phyloP scores from a whole-genome alignment of 2,113 vertebrate species.

The Balaeniceps rex region DNA sequence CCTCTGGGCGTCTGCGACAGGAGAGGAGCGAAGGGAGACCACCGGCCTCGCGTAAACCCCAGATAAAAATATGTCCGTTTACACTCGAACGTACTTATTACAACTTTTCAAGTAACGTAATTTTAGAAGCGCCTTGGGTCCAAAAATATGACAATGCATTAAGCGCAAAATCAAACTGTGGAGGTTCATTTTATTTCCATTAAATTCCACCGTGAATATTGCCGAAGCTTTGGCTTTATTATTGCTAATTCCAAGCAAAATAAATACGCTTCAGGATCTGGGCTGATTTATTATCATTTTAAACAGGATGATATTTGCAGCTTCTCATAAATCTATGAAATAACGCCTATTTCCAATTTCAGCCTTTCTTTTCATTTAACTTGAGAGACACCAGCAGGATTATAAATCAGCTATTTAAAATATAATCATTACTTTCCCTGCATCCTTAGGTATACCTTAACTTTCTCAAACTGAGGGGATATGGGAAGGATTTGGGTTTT shows the following conservation, averaged over 20 bases:
- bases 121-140: neutral
- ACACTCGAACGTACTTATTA: slow-evolving; percentile 28
- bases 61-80: slow-evolving; percentile 37
- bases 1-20: neutral
- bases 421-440: neutral
- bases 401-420: slow-evolving; percentile 45
- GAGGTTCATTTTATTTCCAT: slow-evolving; percentile 67
- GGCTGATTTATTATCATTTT: slow-evolving; percentile 77
- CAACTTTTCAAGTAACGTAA: slow-evolving; percentile 22
- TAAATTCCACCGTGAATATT: slow-evolving; percentile 27
- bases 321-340: slow-evolving; percentile 22
- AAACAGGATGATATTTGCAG: slow-evolving; percentile 66
- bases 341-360: slow-evolving; percentile 2
- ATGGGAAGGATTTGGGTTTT: neutral
- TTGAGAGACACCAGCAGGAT: neutral
- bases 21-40: slow-evolving; percentile 37
- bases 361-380: slow-evolving; percentile 20
- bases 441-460: neutral
- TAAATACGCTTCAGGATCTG: slow-evolving; percentile 64
- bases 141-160: slow-evolving; percentile 51
- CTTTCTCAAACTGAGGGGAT: neutral
- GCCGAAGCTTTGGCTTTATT: slow-evolving; percentile 69
- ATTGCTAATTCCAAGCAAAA: slow-evolving; percentile 76
- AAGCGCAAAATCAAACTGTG: slow-evolving; percentile 32
- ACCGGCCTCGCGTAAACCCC: neutral